A percentile compares a stretch with the other conserved stretches of the same genome.
These are phyloP conservation scores for Pangasianodon gigas DNA, from an alignment of 2,113 vertebrate genomes.

Conservation along the genomic window DNA sequence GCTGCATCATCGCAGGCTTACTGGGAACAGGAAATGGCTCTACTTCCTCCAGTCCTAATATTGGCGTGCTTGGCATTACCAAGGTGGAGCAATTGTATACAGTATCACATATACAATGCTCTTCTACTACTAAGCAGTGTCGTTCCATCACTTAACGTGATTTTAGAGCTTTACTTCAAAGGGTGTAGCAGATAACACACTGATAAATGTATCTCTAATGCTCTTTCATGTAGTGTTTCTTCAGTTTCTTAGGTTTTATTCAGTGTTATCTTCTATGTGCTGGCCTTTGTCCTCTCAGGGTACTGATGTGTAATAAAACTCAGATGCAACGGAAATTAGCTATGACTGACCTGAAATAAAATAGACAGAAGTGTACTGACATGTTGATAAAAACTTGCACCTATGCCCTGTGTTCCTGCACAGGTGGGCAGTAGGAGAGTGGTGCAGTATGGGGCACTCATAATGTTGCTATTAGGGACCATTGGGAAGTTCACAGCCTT, in stretches of 20 bases:
- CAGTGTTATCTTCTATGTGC: background rate
- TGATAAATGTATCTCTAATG: background rate
- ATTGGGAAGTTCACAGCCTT: constrained; percentile 94
- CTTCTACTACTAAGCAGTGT: background rate
- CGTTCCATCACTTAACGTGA: background rate
- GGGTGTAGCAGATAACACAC: background rate
- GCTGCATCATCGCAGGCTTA: constrained; percentile 90
- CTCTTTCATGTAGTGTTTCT: background rate
- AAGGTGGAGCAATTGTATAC: constrained; percentile 77
- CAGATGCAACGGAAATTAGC: background rate
- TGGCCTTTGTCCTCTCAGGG: constrained; percentile 3
- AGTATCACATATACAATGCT: background rate
- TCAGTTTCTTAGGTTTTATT: background rate
- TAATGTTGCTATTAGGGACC: constrained; percentile 91
- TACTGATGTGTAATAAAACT: background rate
- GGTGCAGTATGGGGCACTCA: constrained; percentile 90
- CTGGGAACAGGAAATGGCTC: constrained; percentile 97
- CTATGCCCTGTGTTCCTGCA: background rate
- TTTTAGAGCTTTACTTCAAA: constrained; percentile 5
- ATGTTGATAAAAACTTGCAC: background rate
- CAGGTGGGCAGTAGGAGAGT: constrained; percentile 96
- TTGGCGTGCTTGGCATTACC: constrained; percentile 94
- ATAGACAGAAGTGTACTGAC: background rate
- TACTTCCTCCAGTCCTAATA: constrained; percentile 97
- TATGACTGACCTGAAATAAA: background rate